These are phyloP conservation scores for Mactromeris polynyma DNA, from an alignment of 2,888 invertebrate species.

Conservation along the genomic window DNA sequence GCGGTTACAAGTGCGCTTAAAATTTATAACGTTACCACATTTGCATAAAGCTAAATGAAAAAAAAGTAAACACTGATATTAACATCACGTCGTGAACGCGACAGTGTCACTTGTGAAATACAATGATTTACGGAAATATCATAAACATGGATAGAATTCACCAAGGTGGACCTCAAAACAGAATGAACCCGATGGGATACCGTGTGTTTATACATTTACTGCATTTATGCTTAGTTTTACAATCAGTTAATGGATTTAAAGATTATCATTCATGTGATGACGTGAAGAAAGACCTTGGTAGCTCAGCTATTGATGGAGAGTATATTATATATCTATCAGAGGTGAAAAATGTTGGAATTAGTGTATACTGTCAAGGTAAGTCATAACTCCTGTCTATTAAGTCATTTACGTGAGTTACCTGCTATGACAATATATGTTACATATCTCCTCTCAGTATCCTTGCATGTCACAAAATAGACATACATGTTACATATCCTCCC, in stretches of 20 bases:
- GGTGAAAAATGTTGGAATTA: conserved; percentile 58
- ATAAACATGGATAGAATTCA: background rate
- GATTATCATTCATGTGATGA: conserved; percentile 57
- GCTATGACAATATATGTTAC: too few relatives aligned
- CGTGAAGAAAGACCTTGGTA: conserved; percentile 52
- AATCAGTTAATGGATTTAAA: conserved; percentile 28
- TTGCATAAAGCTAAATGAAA: background rate
- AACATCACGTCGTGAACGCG: background rate
- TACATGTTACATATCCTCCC: too few relatives aligned
- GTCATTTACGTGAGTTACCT: too few relatives aligned
- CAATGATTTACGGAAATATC: background rate
- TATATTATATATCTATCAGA: conserved; percentile 59
- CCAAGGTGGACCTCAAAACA: background rate
- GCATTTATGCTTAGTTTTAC: background rate
- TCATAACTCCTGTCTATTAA: background rate
- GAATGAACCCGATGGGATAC: background rate
- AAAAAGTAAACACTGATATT: background rate
- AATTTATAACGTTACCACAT: background rate
- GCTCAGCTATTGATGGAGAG: conserved; percentile 59
- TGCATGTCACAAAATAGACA: too few relatives aligned
- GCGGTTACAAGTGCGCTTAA: background rate
- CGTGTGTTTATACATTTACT: background rate
- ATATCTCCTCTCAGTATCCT: too few relatives aligned
- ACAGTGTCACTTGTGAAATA: background rate
- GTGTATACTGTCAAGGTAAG: conserved; percentile 71